Evolutionary conservation across 1,140 invertebrate genomes (phyloP).

Genomic region (Brachionus paranguensis): DNA sequence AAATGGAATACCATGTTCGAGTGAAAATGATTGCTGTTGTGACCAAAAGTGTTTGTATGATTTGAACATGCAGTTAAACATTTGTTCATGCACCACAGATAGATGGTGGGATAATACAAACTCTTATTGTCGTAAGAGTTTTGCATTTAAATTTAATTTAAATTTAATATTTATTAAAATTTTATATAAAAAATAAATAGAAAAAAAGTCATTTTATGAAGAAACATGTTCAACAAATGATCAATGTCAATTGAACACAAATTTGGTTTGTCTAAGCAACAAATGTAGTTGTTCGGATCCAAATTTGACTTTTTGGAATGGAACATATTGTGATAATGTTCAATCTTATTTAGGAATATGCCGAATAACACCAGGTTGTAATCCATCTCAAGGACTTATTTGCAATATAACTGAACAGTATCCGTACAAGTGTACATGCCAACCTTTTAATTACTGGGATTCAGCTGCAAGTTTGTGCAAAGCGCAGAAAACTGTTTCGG

Average conservation of each 20-base stretch:
- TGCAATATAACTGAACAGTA: neutral
- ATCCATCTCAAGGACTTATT: neutral
- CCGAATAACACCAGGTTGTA: neutral
- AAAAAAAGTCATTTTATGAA: neutral
- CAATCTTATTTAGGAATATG: conserved; percentile 3
- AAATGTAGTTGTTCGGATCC: neutral
- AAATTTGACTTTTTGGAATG: conserved; percentile 7
- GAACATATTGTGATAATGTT: conserved; percentile 5
- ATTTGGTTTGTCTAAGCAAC: neutral
- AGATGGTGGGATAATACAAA: neutral
- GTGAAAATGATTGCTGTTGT: neutral
- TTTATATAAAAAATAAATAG: neutral
- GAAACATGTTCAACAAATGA: neutral
- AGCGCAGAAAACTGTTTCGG: neutral
- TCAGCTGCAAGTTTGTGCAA: neutral
- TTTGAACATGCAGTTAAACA: too few relatives aligned
- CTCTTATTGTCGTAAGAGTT: neutral
- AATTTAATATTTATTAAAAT: neutral
- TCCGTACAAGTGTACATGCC: conserved; percentile 10
- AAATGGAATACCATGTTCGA: neutral
- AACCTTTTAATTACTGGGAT: neutral
- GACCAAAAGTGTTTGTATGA: neutral
- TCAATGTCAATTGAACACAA: neutral
- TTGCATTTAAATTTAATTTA: too few relatives aligned
- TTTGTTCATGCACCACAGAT: neutral